Conservation (phyloP, 1,140 invertebrate genomes). For the Lucilia cuprina region DNA sequence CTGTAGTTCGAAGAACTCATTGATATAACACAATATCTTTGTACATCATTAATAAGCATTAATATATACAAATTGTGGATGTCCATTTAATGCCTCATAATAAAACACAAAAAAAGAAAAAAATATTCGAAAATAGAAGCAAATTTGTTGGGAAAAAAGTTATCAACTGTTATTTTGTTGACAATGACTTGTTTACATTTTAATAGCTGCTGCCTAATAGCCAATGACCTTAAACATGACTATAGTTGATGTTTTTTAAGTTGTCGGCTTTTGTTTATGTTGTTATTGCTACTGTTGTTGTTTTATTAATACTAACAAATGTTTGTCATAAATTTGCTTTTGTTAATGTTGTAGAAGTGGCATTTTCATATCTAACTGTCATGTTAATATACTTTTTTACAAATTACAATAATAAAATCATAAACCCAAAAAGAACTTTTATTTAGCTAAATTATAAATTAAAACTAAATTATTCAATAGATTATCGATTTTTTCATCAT, state of each 20-base stretch:
- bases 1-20: background rate
- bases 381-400: background rate
- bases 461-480: slow-evolving; percentile 3
- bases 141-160: too few relatives aligned
- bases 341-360: background rate
- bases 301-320: slow-evolving; percentile 4
- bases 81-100: slow-evolving; percentile 1
- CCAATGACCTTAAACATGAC: background rate
- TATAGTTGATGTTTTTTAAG: background rate
- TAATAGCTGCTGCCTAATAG: background rate
- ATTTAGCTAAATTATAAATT: too few relatives aligned
- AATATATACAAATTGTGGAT: background rate
- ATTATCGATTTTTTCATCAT: background rate
- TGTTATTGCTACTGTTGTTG: background rate
- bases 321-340: background rate
- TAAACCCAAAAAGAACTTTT: background rate
- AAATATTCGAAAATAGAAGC: too few relatives aligned
- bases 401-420: slow-evolving; percentile 4
- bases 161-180: background rate
- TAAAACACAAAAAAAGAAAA: background rate
- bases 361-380: background rate
- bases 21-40: background rate
- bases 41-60: background rate
- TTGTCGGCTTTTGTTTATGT: background rate
- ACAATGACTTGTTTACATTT: background rate